Evolutionary conservation across 2,113 vertebrate species (phyloP), one percentile per base, ranked within the genome.

Genomic region (Triplophysa dalaica): DNA sequence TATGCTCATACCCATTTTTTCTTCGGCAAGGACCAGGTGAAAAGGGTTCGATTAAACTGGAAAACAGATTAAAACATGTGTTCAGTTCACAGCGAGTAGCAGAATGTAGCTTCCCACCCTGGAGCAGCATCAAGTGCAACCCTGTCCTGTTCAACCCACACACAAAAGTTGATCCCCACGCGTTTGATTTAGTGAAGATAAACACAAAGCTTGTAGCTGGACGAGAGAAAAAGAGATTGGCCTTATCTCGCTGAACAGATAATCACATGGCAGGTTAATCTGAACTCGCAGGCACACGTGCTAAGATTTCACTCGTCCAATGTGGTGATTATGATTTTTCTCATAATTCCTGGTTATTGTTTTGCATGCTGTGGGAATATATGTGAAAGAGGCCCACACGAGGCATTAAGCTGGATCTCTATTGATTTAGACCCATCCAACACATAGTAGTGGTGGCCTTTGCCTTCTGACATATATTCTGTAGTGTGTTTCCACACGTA

Each of bases 161-260:
- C 61, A 75, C 77, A 62, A 65, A 74, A 84, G 74, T 64, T 19
- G 75, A 60, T 62, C 68, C 77, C 70, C 66, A 80, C 73, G 52
- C 19, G 29, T 77, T 72, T 80, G 77, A 80, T 80, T 65, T 52
- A 52, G 29, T 79, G 56, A 24, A 58, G 50, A 67, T 67, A 29
- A 83, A 79, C 70, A 77, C 73, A 69, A 29, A n/a, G 54, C 79
- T 66, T 50, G 67, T 24, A 74, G 85, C 82, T 24, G 14, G 43
- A 77, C 56, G 61, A 72, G 82, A 77, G 83, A 83, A 81, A 87
- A 82, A 84, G 85, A 90, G 86, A 85, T 89, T 64, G 63, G 52
- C 56, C 85, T 91, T 90, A 91, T 91, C 90, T 87, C 80, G 75
- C 82, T 79, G 12, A 60, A 82, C 90, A 90, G 89, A 88, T 88